Evolutionary conservation across 2,888 invertebrate species (phyloP), one percentile per base, ranked within the genome.

Genomic region (Trichacis sp.): DNA sequence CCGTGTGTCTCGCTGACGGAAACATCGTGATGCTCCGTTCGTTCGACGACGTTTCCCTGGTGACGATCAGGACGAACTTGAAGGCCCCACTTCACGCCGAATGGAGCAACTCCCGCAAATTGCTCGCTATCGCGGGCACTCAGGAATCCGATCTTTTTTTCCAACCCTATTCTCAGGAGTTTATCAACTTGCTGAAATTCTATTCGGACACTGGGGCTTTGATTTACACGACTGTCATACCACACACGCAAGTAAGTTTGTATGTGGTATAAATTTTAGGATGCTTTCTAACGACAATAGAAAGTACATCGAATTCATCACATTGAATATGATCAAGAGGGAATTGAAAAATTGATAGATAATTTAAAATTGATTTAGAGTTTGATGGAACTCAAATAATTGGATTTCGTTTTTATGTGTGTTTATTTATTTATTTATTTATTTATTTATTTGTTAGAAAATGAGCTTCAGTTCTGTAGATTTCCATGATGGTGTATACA

Each of bases 61-160:
- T 92, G 72, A 90, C 95, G 73, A 90, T 97, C 71, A 88, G 90
- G 77, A 97, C 97, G 0, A 91, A 91, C n/a, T 86, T 94, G 64
- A 89, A 91, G 74, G 93, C 93, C 15, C 92, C 93, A 6, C 85
- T 95, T 70, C 92, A 93, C 73, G 94, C 97, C 88, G 97, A 98
- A 86, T 98, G 98, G 98, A 96, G 96, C 64, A 97, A 97, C 84
- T 96, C 96, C 1, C 91, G 96, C 29, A 95, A 96, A 81, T 86
- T 96, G 54, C 87, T 98, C 63, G 97, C 97, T 0, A 95, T 97
- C 0, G 96, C 96, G 46, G 97, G 98, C 0, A 89, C 90, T 11
- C 83, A 89, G 54, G 79, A 87, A 33, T 79, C 73, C 79, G 68
- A 64, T 46, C 63, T 54, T 17, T 61, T 64, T 42, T 84, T 84